phyloP scores from a whole-genome alignment of 2,888 invertebrate genomes.

The Drosophila tanythrix region DNA sequence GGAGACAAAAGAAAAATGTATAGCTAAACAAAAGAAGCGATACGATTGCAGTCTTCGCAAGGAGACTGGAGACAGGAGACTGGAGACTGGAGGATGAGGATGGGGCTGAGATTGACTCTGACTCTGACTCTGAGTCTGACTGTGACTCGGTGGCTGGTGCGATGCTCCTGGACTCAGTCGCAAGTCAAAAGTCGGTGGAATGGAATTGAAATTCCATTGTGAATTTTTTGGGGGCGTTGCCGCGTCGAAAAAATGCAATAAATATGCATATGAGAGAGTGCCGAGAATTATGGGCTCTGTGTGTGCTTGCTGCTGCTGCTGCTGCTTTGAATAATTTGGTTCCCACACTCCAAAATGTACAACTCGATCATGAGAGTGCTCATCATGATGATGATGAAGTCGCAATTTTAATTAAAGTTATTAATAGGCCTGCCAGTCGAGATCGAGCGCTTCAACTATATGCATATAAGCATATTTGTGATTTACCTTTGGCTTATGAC shows the following conservation, averaged over 20 bases:
- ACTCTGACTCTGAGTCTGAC: constrained; percentile 2
- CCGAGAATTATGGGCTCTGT: constrained; percentile 52
- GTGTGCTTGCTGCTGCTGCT: constrained; percentile 11
- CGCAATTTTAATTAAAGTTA: constrained; percentile 82
- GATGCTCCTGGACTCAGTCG: constrained; percentile 14
- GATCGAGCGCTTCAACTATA: constrained; percentile 37
- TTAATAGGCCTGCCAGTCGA: constrained; percentile 73
- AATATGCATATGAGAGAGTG: constrained; percentile 83
- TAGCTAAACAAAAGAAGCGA: constrained; percentile 57
- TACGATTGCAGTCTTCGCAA: constrained; percentile 67
- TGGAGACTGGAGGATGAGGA: constrained; percentile 6
- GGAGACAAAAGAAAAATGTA: constrained; percentile 40
- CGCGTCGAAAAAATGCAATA: constrained; percentile 84
- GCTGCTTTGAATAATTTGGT: constrained; percentile 83
- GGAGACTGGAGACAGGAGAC: background rate
- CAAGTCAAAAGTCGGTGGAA: constrained; percentile 62
- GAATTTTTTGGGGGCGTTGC: constrained; percentile 83
- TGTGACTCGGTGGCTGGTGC: background rate
- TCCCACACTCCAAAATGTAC: constrained; percentile 75
- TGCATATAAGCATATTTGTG: constrained; percentile 24
- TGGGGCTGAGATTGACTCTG: constrained; percentile 25
- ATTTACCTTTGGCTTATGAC: constrained; percentile 50
- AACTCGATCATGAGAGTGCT: constrained; percentile 6
- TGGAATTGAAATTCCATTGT: constrained; percentile 84
- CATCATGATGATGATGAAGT: constrained; percentile 25